phyloP scores from a whole-genome alignment of 2,888 invertebrate species.

The Cryptus viduatorius region DNA sequence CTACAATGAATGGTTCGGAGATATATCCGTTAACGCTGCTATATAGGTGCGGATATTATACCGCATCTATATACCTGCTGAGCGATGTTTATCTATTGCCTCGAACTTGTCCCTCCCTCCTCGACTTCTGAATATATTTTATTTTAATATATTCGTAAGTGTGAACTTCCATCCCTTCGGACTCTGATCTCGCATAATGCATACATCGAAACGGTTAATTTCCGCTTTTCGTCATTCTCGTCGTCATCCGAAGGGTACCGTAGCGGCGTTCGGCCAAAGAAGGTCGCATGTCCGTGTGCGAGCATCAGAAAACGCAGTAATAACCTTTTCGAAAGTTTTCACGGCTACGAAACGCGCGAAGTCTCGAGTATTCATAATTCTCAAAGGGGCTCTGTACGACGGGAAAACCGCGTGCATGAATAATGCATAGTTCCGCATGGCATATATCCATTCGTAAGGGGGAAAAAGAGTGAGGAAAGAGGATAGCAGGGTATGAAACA shows the following conservation, averaged over 20 bases:
- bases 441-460: constrained; percentile 15
- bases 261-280: background rate
- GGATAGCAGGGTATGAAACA: constrained; percentile 10
- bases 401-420: constrained; percentile 60
- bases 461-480: background rate
- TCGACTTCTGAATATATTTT: constrained; percentile 34
- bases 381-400: constrained; percentile 10
- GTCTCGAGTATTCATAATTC: background rate
- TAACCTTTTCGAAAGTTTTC: constrained; percentile 19
- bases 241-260: background rate
- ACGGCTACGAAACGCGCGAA: background rate
- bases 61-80: constrained; percentile 26
- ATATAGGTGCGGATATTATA: background rate
- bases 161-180: constrained; percentile 35
- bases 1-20: constrained; percentile 19
- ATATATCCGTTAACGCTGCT: background rate
- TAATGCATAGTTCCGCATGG: constrained; percentile 64
- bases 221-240: constrained; percentile 18
- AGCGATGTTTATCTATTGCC: constrained; percentile 15
- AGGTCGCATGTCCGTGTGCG: constrained; percentile 4
- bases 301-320: constrained; percentile 17
- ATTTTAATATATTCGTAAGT: constrained; percentile 38
- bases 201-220: constrained; percentile 14
- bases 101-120: background rate
- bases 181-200: background rate